Evolutionary conservation across 2,797 vertebrate species (phyloP), one percentile per base, ranked within the genome.

Genomic region (Pangasius djambal): DNA sequence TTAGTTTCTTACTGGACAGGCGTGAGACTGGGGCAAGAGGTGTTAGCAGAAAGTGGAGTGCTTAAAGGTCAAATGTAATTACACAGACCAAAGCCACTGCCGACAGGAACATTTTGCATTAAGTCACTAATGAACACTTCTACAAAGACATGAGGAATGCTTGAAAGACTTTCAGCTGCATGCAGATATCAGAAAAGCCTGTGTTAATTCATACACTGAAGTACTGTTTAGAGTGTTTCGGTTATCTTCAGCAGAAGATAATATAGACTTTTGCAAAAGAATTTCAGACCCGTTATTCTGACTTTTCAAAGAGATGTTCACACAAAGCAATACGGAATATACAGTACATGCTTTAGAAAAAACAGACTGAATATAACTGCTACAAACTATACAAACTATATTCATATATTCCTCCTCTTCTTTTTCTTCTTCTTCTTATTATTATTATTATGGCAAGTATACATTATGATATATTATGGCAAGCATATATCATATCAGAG

Each of bases 11-110:
- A 86, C 87, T 93, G 92, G 92, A 93, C 79, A 78, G 70, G 55
- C 5, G 28, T 74, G 83, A 75, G 88, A 65, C 83, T 77, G 65
- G 78, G 92, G 88, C 88, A 87, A 13, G 70, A 91, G 92, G 88
- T 93, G 93, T 93, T 82, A 92, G 93, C 94, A 91, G 92, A 93
- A 92, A 92, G 93, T 92, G 92, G 92, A 93, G 92, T 92, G 90
- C 92, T 92, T 89, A 89, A 90, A 89, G 93, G 94, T 96, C 94
- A 95, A 93, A 94, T 89, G 92, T 92, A 95, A 96, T 96, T 92
- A 96, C 92, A 89, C 91, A 93, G 92, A 92, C 88, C 92, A 92
- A 63, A 93, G 89, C 70, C 90, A 91, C 90, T 88, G 77, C 72
- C 79, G 75, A 81, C 63, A 86, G 74, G 83, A 83, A 90, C 88